phyloP scores from a whole-genome alignment of 2,113 vertebrate species.

The Rhodinocichla rosea region DNA sequence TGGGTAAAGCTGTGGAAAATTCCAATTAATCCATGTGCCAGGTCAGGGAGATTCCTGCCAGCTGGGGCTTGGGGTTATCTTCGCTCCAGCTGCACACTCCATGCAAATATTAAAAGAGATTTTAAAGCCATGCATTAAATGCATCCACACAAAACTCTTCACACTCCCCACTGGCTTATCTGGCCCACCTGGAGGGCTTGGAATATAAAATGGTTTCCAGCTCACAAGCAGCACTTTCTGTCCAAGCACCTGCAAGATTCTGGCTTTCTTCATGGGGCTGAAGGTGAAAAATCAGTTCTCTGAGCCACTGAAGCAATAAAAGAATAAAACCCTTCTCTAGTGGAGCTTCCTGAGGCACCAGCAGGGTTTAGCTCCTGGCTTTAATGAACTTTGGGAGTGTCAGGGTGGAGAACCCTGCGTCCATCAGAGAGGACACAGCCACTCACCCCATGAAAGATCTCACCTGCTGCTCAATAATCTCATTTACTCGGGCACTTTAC shows the following conservation, averaged over 20 bases:
- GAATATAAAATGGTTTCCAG: not conserved
- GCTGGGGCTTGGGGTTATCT: not conserved
- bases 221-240: not conserved
- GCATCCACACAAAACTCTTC: not conserved
- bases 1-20: not conserved
- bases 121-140: not conserved
- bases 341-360: not conserved
- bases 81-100: not conserved
- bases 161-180: not conserved
- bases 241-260: not conserved
- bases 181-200: not conserved
- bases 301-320: not conserved
- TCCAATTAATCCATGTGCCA: not conserved
- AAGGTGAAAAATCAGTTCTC: not conserved
- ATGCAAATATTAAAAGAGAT: not conserved
- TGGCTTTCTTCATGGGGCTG: not conserved
- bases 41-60: not conserved
- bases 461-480: not conserved
- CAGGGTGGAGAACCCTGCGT: not conserved
- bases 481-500: not conserved
- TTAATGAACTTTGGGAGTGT: not conserved
- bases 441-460: not conserved
- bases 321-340: not conserved
- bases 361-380: not conserved
- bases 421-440: not conserved